phyloP scores from a whole-genome alignment of 2,888 invertebrate genomes.

The Macropis europaea region DNA sequence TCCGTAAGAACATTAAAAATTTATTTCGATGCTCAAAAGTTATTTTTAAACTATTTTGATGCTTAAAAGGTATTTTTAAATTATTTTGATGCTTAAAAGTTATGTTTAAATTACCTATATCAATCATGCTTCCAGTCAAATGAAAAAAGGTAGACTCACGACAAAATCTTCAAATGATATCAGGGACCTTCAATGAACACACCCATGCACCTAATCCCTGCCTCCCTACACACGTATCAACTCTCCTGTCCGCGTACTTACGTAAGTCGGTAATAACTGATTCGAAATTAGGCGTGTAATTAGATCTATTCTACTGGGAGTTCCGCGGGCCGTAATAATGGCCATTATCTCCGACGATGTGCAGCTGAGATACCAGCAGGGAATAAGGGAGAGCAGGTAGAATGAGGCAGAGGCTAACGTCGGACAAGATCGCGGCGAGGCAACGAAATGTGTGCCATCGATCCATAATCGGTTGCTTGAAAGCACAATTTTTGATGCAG shows the following conservation, averaged over 20 bases:
- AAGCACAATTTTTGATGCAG: no score
- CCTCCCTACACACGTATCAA: neutral
- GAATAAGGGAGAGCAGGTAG: neutral
- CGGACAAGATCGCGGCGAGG: neutral
- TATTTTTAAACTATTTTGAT: no score
- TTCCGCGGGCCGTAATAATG: constrained; percentile 20
- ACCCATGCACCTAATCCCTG: no score
- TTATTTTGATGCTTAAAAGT: no score
- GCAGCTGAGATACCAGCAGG: neutral
- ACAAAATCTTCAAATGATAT: no score
- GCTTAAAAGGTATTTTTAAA: no score
- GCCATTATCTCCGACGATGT: neutral
- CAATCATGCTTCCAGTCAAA: no score
- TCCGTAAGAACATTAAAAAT: no score
- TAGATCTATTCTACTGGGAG: constrained; percentile 32
- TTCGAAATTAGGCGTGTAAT: constrained; percentile 40
- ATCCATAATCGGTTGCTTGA: constrained; percentile 16
- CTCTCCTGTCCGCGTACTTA: neutral
- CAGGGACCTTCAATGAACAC: no score
- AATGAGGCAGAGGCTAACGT: neutral
- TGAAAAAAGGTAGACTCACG: no score
- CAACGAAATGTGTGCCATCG: constrained; percentile 11
- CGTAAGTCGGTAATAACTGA: neutral
- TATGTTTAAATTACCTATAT: no score
- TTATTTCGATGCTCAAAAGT: no score